A percentile compares a stretch with the other conserved stretches of the same genome.
Conservation (phyloP, 1,140 invertebrate genomes). For the honey bee (Apis mellifera) region Amel_HAv3.1 CM009936.2:2402501-2403000, state of each 20-base stretch:
- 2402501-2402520: background rate
- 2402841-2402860: background rate
- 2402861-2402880: background rate
- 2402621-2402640: background rate
- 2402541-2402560: background rate
- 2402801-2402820: too few species aligned
- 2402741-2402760: too few species aligned
- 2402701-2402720: too few species aligned
- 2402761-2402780: too few species aligned
- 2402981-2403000: too few species aligned
- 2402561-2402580: background rate
- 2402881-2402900: background rate
- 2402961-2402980: slow-evolving; percentile 3
- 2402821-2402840: background rate
- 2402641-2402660: too few species aligned
- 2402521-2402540: background rate
- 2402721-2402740: too few species aligned
- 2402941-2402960: background rate
- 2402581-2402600: background rate
- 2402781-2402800: too few species aligned
- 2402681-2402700: too few species aligned
- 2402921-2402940: background rate
- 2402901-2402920: background rate
- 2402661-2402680: too few species aligned
- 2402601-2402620: too few species aligned